Conservation (phyloP, 2,888 invertebrate species). For the Anodontia alba region DNA sequence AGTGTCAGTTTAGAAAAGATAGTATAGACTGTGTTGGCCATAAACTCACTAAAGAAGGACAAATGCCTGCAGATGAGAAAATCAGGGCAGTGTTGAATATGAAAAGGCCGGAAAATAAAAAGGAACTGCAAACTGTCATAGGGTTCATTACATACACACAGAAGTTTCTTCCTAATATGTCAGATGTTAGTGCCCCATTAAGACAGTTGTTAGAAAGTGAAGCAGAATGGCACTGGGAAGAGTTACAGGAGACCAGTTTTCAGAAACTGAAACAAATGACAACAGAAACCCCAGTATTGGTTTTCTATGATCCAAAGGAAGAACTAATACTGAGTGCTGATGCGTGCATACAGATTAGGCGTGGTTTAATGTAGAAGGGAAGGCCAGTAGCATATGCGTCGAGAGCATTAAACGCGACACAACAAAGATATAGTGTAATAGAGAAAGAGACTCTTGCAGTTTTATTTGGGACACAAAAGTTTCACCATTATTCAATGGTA, state of each 20-base stretch:
- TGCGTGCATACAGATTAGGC: constrained; percentile 61
- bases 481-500: constrained; percentile 43
- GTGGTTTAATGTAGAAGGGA: constrained; percentile 44
- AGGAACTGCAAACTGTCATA: too few relatives aligned
- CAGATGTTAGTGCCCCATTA: constrained; percentile 42
- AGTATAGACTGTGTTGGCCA: too few relatives aligned
- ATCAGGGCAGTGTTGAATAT: too few relatives aligned
- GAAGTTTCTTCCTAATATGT: constrained; percentile 37
- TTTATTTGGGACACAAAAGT: constrained; percentile 45
- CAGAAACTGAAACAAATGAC: constrained; percentile 23
- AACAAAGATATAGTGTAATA: constrained; percentile 55
- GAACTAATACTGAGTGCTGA: constrained; percentile 48
- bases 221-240: constrained; percentile 36
- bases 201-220: constrained; percentile 31
- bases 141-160: too few relatives aligned
- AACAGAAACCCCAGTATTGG: constrained; percentile 12
- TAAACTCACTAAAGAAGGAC: too few relatives aligned
- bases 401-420: constrained; percentile 41
- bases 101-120: too few relatives aligned
- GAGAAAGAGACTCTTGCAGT: constrained; percentile 59
- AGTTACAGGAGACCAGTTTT: constrained; percentile 21
- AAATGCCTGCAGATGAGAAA: too few relatives aligned
- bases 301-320: constrained; percentile 15
- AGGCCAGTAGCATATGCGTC: constrained; percentile 54
- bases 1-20: too few relatives aligned